These are phyloP conservation scores for Stegastes partitus DNA, from an alignment of 2,113 vertebrate species.

Conservation along the genomic window DNA sequence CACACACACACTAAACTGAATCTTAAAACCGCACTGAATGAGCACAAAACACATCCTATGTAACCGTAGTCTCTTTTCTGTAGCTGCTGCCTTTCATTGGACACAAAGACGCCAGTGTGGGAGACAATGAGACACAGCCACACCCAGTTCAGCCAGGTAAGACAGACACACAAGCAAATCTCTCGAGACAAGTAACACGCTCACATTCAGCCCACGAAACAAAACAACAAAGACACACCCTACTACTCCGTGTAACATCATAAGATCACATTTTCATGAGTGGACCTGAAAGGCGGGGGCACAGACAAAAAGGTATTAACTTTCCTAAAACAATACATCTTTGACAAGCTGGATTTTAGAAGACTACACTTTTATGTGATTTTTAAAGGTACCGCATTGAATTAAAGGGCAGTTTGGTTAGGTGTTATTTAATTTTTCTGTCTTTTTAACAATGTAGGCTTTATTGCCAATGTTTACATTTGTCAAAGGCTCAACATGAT, in stretches of 20 bases:
- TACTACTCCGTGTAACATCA: constrained; percentile 76
- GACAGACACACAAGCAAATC: constrained; percentile 63
- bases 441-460: not conserved
- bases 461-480: not conserved
- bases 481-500: not conserved
- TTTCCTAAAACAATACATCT: constrained; percentile 69
- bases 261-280: constrained; percentile 76
- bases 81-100: constrained; percentile 67
- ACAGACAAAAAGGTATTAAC: constrained; percentile 69
- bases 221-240: constrained; percentile 83
- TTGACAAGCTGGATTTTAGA: constrained; percentile 33
- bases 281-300: constrained; percentile 45
- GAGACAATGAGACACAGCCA: constrained; percentile 72
- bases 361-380: constrained; percentile 6
- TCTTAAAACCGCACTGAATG: constrained; percentile 50
- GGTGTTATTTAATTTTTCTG: not conserved
- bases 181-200: constrained; percentile 65
- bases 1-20: constrained; percentile 5
- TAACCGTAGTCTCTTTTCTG: constrained; percentile 79
- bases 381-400: constrained; percentile 2
- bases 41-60: constrained; percentile 73
- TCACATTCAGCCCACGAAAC: constrained; percentile 64
- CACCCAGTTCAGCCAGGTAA: constrained; percentile 77
- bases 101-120: constrained; percentile 78
- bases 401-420: constrained; percentile 13